Evolutionary conservation across 2,113 vertebrate genomes (phyloP).

Genomic region (Larimichthys polyactis): DNA sequence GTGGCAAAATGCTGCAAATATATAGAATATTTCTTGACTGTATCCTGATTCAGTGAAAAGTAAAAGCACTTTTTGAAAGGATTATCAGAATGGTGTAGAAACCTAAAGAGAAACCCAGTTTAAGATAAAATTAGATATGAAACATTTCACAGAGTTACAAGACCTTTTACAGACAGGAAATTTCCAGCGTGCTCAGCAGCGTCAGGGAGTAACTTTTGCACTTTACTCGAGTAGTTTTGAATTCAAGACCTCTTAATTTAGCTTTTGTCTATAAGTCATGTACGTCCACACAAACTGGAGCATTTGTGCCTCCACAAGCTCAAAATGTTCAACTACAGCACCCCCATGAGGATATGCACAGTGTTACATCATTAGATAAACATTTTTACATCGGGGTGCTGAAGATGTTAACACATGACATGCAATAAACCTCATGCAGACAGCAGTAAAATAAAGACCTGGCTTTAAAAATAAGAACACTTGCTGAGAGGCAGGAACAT

Average conservation of each 20-base stretch:
- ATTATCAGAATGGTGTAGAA: not conserved
- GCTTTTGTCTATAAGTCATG: not conserved
- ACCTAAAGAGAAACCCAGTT: no score
- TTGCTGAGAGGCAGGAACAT: not conserved
- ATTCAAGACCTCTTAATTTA: not conserved
- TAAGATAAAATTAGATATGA: not conserved
- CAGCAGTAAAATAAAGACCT: not conserved
- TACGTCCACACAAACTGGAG: not conserved
- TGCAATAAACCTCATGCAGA: not conserved
- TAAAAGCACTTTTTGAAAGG: no score
- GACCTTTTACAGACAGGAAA: no score
- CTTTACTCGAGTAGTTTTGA: not conserved
- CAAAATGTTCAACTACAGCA: constrained; percentile 20
- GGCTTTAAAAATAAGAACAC: not conserved
- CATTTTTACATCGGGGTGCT: no score
- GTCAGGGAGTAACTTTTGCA: not conserved
- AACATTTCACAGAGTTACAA: not conserved
- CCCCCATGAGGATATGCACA: constrained; percentile 10
- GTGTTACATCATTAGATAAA: constrained; percentile 1
- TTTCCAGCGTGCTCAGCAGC: no score
- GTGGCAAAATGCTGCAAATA: no score
- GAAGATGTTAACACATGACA: not conserved
- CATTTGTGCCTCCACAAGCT: not conserved
- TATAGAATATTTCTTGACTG: no score
- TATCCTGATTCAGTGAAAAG: no score